Evolutionary conservation across 35 echinoderm and acorn worm genomes (phyloP).

Genomic region (Patiria miniata): DNA sequence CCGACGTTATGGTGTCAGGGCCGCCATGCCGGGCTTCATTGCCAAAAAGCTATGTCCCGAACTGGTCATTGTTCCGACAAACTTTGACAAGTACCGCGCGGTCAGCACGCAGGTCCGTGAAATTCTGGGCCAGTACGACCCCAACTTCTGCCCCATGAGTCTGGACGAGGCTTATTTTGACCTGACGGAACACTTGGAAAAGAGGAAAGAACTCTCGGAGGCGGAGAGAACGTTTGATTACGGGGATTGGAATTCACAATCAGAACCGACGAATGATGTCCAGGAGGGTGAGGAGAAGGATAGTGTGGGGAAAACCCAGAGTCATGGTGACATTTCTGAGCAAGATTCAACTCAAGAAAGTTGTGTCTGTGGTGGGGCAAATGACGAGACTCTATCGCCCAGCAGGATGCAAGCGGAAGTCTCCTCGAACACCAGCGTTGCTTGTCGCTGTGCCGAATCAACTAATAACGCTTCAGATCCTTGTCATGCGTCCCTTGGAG

Average conservation of each 20-base stretch:
- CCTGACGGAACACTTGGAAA: slow-evolving; percentile 80
- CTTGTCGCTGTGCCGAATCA: too few relatives aligned
- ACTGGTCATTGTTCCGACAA: slow-evolving; percentile 67
- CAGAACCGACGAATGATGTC: not conserved
- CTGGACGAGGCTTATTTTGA: slow-evolving; percentile 97
- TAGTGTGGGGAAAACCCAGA: not conserved
- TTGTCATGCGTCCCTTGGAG: too few relatives aligned
- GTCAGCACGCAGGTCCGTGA: slow-evolving; percentile 82
- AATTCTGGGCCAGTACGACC: slow-evolving; percentile 88
- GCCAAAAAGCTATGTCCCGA: slow-evolving; percentile 94
- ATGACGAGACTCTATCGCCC: too few relatives aligned
- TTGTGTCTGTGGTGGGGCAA: too few relatives aligned
- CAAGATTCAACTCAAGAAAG: too few relatives aligned
- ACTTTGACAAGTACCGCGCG: slow-evolving; percentile 85
- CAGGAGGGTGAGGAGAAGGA: slow-evolving; percentile 8
- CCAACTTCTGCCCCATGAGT: slow-evolving; percentile 87
- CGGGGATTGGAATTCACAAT: not conserved
- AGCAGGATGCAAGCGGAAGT: too few relatives aligned
- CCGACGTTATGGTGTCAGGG: slow-evolving; percentile 80
- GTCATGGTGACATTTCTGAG: too few relatives aligned
- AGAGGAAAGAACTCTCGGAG: slow-evolving; percentile 45
- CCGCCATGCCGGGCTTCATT: slow-evolving; percentile 99
- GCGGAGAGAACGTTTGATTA: slow-evolving; percentile 78
- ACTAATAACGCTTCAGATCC: too few relatives aligned
- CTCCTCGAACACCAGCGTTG: too few relatives aligned